Evolutionary conservation across 1,140 invertebrate genomes (phyloP).

Genomic region (Oedothorax gibbosus): DNA sequence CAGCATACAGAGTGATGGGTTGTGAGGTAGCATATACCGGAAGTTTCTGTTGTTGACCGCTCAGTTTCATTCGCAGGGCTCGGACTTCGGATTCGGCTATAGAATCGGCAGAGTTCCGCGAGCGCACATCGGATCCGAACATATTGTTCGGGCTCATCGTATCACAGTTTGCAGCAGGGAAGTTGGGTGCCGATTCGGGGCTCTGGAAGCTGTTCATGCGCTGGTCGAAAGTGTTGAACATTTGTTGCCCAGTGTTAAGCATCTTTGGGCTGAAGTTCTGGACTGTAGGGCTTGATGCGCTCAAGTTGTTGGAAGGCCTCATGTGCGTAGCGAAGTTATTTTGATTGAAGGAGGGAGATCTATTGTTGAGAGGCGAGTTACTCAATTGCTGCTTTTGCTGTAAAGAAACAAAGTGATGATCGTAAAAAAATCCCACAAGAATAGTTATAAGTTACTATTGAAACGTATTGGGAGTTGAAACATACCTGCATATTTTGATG

Average conservation of each 20-base stretch:
- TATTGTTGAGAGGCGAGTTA: conserved; percentile 8
- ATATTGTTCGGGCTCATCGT: conserved; percentile 19
- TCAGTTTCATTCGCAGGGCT: neutral
- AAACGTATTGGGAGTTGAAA: neutral
- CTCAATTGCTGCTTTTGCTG: conserved; percentile 50
- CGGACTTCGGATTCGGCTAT: neutral
- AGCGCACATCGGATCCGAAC: conserved; percentile 7
- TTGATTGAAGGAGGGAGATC: conserved; percentile 19
- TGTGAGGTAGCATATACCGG: conserved; percentile 25
- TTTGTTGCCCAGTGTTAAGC: neutral
- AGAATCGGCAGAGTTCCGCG: neutral
- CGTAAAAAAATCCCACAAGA: neutral
- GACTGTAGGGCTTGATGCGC: neutral
- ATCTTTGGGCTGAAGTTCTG: conserved; percentile 14
- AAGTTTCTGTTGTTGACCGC: conserved; percentile 21
- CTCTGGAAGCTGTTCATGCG: conserved; percentile 1
- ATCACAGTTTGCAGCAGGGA: neutral
- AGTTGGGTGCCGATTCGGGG: neutral
- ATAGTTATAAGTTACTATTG: neutral
- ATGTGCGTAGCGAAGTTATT: conserved; percentile 8
- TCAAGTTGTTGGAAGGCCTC: conserved; percentile 17
- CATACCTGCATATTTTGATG: conserved; percentile 85
- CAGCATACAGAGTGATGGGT: conserved; percentile 25
- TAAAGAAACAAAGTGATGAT: neutral
- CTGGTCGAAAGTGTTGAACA: conserved; percentile 32